Evolutionary conservation across 2,797 vertebrate species (phyloP).

Genomic region (Melanitta fusca): DNA sequence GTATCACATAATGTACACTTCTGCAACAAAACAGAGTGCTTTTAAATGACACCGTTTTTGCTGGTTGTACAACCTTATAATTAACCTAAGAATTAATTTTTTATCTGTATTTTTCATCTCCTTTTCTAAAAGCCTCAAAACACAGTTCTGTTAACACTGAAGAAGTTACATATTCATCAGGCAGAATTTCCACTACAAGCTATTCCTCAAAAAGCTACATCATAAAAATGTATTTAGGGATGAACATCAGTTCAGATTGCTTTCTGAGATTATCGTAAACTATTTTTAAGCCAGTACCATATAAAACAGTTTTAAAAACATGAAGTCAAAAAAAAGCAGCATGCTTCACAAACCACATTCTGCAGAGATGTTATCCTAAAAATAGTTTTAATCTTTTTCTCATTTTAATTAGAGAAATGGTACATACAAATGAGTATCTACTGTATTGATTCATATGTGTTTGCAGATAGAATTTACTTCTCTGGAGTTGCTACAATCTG

Average conservation of each 20-base stretch:
- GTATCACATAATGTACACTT: not conserved
- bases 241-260: not conserved
- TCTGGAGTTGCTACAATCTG: not conserved
- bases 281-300: not conserved
- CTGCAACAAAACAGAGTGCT: not conserved
- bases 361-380: not conserved
- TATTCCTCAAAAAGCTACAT: not conserved
- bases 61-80: not conserved
- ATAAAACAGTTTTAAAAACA: not conserved
- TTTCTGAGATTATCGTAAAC: not conserved
- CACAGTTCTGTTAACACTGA: rapidly evolving
- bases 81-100: not conserved
- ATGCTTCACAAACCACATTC: not conserved
- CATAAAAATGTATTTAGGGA: not conserved
- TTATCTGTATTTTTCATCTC: not conserved
- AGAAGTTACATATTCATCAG: not conserved
- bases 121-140: not conserved
- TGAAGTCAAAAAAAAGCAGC: not conserved
- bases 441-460: not conserved
- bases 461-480: not conserved
- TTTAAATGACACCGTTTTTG: not conserved
- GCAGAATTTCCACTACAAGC: not conserved
- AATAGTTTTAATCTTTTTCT: not conserved
- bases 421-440: not conserved
- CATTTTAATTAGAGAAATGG: not conserved